Evolutionary conservation across 2,888 invertebrate genomes (phyloP).

Genomic region (Endomychus coccineus): DNA sequence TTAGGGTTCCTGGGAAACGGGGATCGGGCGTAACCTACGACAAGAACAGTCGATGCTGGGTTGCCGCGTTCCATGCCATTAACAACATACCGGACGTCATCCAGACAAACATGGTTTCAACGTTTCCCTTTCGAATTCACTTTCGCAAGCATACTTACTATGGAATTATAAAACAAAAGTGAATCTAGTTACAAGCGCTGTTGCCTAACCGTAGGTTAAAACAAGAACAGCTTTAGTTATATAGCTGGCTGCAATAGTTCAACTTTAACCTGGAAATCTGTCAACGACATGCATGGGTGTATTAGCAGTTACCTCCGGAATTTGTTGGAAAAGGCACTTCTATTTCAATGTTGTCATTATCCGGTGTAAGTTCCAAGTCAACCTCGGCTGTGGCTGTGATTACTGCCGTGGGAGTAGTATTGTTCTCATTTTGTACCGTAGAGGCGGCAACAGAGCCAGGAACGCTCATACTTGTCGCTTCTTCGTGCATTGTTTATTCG

Average conservation of each 20-base stretch:
- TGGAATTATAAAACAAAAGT: constrained; percentile 24
- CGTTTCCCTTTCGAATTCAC: constrained; percentile 22
- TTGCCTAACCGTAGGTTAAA: constrained; percentile 22
- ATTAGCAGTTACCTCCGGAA: constrained; percentile 48
- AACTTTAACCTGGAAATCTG: no score
- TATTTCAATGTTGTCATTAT: constrained; percentile 53
- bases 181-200: constrained; percentile 28
- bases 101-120: constrained; percentile 14
- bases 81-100: constrained; percentile 3
- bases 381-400: constrained; percentile 43
- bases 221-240: constrained; percentile 20
- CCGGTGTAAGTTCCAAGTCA: constrained; percentile 48
- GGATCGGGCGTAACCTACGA: constrained; percentile 40
- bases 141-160: constrained; percentile 9
- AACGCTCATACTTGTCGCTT: constrained; percentile 61
- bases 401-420: constrained; percentile 39
- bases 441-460: constrained; percentile 59
- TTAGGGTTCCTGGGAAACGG: constrained; percentile 26
- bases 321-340: constrained; percentile 57
- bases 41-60: constrained; percentile 27
- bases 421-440: constrained; percentile 46
- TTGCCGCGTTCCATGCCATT: constrained; percentile 22
- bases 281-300: constrained; percentile 23
- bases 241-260: no score
- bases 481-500: constrained; percentile 57